phyloP scores from a whole-genome alignment of 2,113 vertebrate genomes.

The Xiphophorus hellerii region DNA sequence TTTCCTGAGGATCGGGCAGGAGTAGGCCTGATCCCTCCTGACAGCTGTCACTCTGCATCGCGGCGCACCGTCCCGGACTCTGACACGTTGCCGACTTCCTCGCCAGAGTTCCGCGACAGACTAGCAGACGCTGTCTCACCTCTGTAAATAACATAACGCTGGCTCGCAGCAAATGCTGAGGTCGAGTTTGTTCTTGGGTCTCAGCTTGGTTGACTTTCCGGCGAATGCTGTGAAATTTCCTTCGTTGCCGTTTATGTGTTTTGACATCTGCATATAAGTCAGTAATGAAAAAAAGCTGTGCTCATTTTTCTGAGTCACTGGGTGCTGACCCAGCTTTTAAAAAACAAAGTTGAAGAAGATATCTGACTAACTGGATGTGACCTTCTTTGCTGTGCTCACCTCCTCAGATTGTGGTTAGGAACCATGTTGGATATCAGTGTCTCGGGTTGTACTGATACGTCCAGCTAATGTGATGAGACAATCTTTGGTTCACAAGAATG shows the following conservation, averaged over 20 bases:
- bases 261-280: background rate
- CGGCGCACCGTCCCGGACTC: slow-evolving; percentile 43
- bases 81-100: slow-evolving; percentile 47
- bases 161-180: slow-evolving; percentile 19
- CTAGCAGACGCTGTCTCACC: slow-evolving; percentile 43
- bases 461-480: background rate
- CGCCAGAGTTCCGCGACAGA: slow-evolving; percentile 43
- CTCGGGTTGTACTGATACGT: background rate
- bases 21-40: slow-evolving; percentile 71
- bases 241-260: background rate
- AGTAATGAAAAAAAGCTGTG: slow-evolving; percentile 4
- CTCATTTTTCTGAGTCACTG: slow-evolving; percentile 30
- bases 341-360: slow-evolving; percentile 27
- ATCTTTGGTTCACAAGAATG: background rate
- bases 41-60: slow-evolving; percentile 80
- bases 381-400: slow-evolving; percentile 29
- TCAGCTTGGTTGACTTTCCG: slow-evolving; percentile 30
- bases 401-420: slow-evolving; percentile 52
- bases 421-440: slow-evolving; percentile 21
- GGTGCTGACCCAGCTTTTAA: slow-evolving; percentile 15
- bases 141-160: slow-evolving; percentile 22
- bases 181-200: slow-evolving; percentile 26
- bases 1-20: slow-evolving; percentile 43
- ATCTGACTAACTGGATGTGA: slow-evolving; percentile 40
- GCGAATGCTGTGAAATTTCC: slow-evolving; percentile 14